phyloP scores from a whole-genome alignment of 1,140 invertebrate species.

The Pinna nobilis region DNA sequence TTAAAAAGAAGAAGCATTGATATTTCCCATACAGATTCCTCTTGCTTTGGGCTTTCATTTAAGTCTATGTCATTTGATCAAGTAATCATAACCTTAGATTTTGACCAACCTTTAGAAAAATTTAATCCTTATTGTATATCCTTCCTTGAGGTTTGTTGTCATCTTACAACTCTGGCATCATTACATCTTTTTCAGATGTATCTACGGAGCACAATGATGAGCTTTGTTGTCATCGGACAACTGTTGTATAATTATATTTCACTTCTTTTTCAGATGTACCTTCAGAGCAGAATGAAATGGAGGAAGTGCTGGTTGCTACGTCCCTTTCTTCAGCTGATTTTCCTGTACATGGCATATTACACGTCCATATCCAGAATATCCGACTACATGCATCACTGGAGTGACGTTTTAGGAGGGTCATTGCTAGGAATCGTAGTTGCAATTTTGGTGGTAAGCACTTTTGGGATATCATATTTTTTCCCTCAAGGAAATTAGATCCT shows the following conservation, averaged over 20 bases:
- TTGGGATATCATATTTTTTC: not conserved
- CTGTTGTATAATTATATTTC: not conserved
- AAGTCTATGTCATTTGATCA: too few species aligned
- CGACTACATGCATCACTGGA: constrained; percentile 98
- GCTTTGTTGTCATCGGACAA: too few species aligned
- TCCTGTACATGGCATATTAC: constrained; percentile 80
- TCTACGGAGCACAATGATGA: too few species aligned
- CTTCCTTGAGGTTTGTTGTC: too few species aligned
- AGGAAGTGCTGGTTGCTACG: constrained; percentile 79
- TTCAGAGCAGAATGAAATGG: constrained; percentile 86
- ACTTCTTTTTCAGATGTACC: constrained; percentile 83
- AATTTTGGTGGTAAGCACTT: constrained; percentile 70
- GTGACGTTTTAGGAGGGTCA: constrained; percentile 84
- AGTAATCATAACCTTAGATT: too few species aligned
- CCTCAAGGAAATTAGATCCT: not conserved
- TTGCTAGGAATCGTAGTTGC: constrained; percentile 80
- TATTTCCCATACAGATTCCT: too few species aligned
- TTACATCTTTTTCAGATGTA: too few species aligned
- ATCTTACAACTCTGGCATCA: too few species aligned
- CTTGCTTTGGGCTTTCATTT: too few species aligned
- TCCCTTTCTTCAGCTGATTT: constrained; percentile 80
- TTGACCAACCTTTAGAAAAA: too few species aligned
- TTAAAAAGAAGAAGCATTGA: too few species aligned
- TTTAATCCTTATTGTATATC: too few species aligned
- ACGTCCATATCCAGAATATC: constrained; percentile 83